Conservation (phyloP, 2,888 invertebrate species). For the Nemotelus nigrinus region DNA sequence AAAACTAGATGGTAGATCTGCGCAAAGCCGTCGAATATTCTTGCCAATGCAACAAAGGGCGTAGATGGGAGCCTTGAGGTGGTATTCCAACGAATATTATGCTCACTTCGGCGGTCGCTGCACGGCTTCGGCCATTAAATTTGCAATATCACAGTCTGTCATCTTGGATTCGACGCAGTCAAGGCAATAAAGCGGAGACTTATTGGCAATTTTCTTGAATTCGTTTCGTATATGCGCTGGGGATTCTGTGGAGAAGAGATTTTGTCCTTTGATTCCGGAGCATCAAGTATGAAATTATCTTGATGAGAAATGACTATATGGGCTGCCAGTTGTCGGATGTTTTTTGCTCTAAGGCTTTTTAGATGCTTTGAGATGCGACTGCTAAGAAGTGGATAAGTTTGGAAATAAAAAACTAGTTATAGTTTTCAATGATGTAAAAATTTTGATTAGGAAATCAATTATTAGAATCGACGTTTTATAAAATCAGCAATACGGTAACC, state of each 20-base stretch:
- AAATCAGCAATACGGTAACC: not conserved
- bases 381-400: too few relatives aligned
- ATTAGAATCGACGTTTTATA: not conserved
- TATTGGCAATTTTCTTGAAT: conserved; percentile 40
- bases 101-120: not conserved
- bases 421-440: too few relatives aligned
- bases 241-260: conserved; percentile 14
- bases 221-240: conserved; percentile 25
- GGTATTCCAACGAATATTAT: conserved; percentile 26
- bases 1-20: not conserved
- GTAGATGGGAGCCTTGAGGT: conserved; percentile 34
- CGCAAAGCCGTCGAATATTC: too few relatives aligned
- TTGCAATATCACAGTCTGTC: conserved; percentile 50
- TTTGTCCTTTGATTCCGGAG: conserved; percentile 33
- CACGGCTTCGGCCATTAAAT: conserved; percentile 46
- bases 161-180: conserved; percentile 43
- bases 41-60: conserved; percentile 14
- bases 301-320: too few relatives aligned
- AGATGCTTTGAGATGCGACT: too few relatives aligned
- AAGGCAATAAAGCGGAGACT: conserved; percentile 33
- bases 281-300: too few relatives aligned
- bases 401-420: too few relatives aligned
- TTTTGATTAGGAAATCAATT: too few relatives aligned
- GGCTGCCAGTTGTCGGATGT: too few relatives aligned
- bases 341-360: too few relatives aligned